Base-by-base conservation (phyloP, 2,888 invertebrate genomes). In the Laothoe populi region DNA sequence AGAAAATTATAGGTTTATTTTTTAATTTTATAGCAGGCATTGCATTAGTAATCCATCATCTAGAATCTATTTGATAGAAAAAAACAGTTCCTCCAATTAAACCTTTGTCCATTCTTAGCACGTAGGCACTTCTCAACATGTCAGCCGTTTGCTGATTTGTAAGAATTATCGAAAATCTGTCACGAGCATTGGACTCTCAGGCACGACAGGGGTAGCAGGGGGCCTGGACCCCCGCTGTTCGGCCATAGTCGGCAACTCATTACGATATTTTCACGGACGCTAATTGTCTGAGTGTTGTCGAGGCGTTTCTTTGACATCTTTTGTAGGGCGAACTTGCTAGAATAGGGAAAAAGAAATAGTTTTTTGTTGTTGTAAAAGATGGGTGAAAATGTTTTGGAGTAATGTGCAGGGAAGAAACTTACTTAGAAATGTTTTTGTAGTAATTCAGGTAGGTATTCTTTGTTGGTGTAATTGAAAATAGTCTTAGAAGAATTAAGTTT, bases 201-300 rank as follows among this genome's bases (percentile, higher is more conserved):
- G 23, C 61, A 57, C 66, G 26, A 40, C 57, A 16, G 59, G 61
- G 61, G 62, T 26, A 24, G 26, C n/a, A 35, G 49, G 44, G 44
- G 44, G 44, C 44, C 7, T 16, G 19, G 44, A 60, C 49, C 40
- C 49, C 48, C 38, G 49, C 49, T 49, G 49, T 31, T 60, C 38
- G 49, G 40, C 38, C 49, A 49, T 19, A 40, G 48, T 60, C 60
- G 49, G 58, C 57, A 46, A 49, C 65, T 70, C 70, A 70, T 72
- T 72, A 72, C 63, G 59, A 63, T 48, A 66, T 65, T 67, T 65
- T 57, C 23, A 48, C 45, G 38, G 60, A 66, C 70, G 61, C 63
- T 70, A 72, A 72, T 72, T 72, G 72, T 66, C 62, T 64, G 60
- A 61, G 61, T 61, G 65, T 65, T 70, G 68, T 70, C 68, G 46